Percentiles rank a stretch among this genome's conserved stretches.
phyloP scores from a whole-genome alignment of 2,888 invertebrate genomes.

The Nysson spinosus region DNA sequence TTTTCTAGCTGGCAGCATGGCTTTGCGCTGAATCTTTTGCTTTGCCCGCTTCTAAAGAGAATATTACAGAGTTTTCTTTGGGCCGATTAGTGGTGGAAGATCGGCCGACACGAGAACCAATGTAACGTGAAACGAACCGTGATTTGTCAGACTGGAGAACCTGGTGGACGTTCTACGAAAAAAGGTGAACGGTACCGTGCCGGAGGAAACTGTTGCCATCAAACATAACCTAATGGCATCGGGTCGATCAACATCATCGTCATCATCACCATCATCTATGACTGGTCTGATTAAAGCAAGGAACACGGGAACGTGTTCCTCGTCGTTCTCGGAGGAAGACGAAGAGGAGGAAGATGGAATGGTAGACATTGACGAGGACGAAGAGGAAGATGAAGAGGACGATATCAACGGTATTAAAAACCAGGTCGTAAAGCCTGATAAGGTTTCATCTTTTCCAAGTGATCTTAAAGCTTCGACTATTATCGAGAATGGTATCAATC shows the following conservation, averaged over 20 bases:
- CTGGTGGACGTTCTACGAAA: slow-evolving; percentile 72
- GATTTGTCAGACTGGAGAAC: slow-evolving; percentile 75
- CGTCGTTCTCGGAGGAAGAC: slow-evolving; percentile 28
- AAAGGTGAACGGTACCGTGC: slow-evolving; percentile 59
- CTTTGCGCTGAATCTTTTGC: slow-evolving; percentile 68
- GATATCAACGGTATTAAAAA: slow-evolving; percentile 26
- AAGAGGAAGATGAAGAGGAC: slow-evolving; percentile 15
- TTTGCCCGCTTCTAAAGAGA: slow-evolving; percentile 69
- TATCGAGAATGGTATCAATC: slow-evolving; percentile 52
- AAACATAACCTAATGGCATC: slow-evolving; percentile 43
- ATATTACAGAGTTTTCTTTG: slow-evolving; percentile 64
- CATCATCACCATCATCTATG: too few species aligned
- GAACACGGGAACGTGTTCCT: slow-evolving; percentile 4
- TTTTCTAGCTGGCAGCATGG: slow-evolving; percentile 71
- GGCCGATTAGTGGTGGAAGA: slow-evolving; percentile 58
- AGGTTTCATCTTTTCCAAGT: slow-evolving; percentile 7
- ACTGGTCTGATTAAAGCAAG: slow-evolving; percentile 6
- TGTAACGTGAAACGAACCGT: slow-evolving; percentile 65
- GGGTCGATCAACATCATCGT: too few species aligned
- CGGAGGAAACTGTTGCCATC: slow-evolving; percentile 48
- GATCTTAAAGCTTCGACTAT: slow-evolving; percentile 29
- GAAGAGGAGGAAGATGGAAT: slow-evolving; percentile 25
- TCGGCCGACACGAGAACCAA: slow-evolving; percentile 25
- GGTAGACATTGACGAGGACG: slow-evolving; percentile 35
- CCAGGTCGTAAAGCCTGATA: slow-evolving; percentile 29